Conservation (phyloP, 1,140 invertebrate species). For the Steinernema khuongi region DNA sequence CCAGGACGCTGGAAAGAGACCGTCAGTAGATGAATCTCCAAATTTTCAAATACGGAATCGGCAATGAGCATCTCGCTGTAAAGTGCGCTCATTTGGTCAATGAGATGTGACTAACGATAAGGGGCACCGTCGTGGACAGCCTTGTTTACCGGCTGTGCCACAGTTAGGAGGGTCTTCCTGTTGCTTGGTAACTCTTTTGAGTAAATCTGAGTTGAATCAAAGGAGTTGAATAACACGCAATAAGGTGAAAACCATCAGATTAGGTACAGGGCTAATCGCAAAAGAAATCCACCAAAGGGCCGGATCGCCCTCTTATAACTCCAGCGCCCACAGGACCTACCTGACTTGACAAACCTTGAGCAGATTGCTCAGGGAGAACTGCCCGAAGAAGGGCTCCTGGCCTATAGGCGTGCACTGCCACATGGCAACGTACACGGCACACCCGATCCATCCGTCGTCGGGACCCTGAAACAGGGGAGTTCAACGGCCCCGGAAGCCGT, state of each 20-base stretch:
- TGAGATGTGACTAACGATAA: no score
- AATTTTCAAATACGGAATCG: conserved; percentile 3
- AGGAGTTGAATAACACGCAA: no score
- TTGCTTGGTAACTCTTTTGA: neutral
- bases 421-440: conserved; percentile 44
- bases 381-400: conserved; percentile 39
- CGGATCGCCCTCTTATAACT: neutral
- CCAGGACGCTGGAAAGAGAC: conserved; percentile 70
- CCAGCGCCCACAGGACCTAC: conserved; percentile 20
- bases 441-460: conserved; percentile 43
- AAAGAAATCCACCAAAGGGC: no score
- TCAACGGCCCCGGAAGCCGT: no score
- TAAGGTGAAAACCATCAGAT: no score
- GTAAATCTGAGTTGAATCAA: conserved; percentile 13
- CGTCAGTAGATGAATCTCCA: neutral
- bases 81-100: no score
- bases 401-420: conserved; percentile 49
- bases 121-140: no score
- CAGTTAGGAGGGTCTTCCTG: neutral
- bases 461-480: conserved; percentile 37
- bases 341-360: conserved; percentile 42
- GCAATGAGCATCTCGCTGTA: no score
- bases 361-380: conserved; percentile 39
- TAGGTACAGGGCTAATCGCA: no score
- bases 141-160: no score